phyloP scores from a whole-genome alignment of 2,113 vertebrate genomes.

The Podilymbus podiceps region DNA sequence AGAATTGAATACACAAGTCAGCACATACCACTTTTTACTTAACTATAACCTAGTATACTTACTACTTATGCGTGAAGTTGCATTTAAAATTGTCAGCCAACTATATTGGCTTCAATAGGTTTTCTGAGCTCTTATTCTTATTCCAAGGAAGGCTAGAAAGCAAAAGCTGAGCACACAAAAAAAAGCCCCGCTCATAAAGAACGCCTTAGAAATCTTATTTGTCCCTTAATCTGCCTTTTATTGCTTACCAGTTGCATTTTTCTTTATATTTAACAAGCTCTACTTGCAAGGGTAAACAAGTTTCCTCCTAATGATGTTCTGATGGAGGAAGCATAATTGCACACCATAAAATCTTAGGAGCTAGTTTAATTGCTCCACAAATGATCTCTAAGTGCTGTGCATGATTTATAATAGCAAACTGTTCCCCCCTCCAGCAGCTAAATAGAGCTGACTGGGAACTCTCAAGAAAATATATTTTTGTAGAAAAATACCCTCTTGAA shows the following conservation, averaged over 20 bases:
- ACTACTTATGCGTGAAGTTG: background rate
- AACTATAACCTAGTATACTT: background rate
- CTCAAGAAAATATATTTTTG: background rate
- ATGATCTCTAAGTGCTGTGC: slow-evolving; percentile 18
- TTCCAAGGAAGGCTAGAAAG: background rate
- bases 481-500: background rate
- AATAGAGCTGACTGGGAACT: background rate
- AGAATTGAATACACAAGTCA: background rate
- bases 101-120: background rate
- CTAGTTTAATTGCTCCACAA: slow-evolving; percentile 53
- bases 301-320: slow-evolving; percentile 44
- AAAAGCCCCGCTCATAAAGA: background rate
- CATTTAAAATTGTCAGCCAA: background rate
- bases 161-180: background rate
- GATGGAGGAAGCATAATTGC: slow-evolving; percentile 49
- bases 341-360: slow-evolving; percentile 34
- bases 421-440: background rate
- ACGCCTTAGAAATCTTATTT: background rate
- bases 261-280: slow-evolving; percentile 21
- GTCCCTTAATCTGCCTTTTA: slow-evolving; percentile 36
- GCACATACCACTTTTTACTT: background rate
- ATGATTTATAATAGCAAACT: background rate
- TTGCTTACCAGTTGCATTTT: slow-evolving; percentile 8
- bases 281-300: slow-evolving; percentile 41
- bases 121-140: background rate